Evolutionary conservation across 2,113 vertebrate species (phyloP).

Genomic region (Nycticebus coucang): DNA sequence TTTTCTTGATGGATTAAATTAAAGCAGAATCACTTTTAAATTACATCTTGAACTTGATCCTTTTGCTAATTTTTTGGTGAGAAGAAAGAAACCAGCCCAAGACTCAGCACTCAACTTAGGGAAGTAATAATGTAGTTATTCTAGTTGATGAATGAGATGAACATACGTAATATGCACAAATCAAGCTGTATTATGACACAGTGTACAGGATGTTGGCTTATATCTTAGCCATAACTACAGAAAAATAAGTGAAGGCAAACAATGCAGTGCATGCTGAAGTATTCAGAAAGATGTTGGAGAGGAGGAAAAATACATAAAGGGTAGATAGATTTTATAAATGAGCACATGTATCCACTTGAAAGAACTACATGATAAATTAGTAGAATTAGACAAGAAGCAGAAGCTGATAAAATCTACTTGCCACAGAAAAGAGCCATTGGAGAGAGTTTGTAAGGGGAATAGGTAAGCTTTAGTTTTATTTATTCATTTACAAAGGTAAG

Average conservation of each 20-base stretch:
- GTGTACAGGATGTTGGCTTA: background rate
- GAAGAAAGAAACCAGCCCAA: background rate
- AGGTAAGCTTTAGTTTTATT: background rate
- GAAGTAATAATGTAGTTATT: background rate
- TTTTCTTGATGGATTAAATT: background rate
- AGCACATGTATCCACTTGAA: background rate
- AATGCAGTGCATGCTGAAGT: background rate
- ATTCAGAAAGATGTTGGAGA: background rate
- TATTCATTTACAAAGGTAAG: background rate
- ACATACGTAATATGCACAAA: background rate
- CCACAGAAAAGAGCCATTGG: background rate
- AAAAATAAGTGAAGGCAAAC: background rate
- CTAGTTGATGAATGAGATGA: background rate
- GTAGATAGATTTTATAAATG: background rate
- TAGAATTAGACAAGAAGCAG: background rate
- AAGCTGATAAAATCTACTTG: background rate
- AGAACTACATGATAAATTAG: background rate
- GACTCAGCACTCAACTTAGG: background rate
- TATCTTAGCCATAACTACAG: background rate
- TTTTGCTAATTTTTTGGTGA: background rate
- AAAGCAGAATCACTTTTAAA: conserved; percentile 46
- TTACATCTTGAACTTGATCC: background rate
- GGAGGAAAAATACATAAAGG: background rate
- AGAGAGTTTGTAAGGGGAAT: background rate
- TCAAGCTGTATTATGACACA: background rate